phyloP scores from a whole-genome alignment of 2,888 invertebrate species.

The Lagria hirta region DNA sequence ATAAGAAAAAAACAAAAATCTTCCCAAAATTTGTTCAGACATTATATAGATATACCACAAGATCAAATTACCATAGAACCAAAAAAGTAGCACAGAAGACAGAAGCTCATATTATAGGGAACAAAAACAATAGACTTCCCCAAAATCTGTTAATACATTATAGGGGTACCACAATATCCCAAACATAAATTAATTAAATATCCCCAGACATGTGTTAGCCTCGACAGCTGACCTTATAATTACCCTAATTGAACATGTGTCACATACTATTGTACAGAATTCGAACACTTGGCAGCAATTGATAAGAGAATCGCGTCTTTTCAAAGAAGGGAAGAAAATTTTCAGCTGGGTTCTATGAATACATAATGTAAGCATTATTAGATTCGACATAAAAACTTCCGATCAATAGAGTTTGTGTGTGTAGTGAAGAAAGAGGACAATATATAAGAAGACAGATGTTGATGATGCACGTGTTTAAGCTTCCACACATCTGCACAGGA shows the following conservation, averaged over 20 bases:
- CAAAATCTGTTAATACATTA: constrained; percentile 34
- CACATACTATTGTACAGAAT: too few species aligned
- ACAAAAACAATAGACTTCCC: neutral
- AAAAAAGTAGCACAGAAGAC: too few species aligned
- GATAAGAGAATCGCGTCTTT: constrained; percentile 29
- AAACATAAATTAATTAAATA: constrained; percentile 40
- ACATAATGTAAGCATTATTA: constrained; percentile 32
- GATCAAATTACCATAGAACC: too few species aligned
- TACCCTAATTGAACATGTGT: constrained; percentile 36
- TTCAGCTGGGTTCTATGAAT: constrained; percentile 25
- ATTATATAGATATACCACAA: too few species aligned
- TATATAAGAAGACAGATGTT: constrained; percentile 30
- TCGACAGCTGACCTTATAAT: constrained; percentile 27
- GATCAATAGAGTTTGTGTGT: constrained; percentile 35
- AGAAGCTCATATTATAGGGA: too few species aligned
- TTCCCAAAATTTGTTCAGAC: too few species aligned
- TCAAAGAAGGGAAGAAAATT: too few species aligned
- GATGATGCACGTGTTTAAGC: constrained; percentile 26
- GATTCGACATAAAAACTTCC: constrained; percentile 26
- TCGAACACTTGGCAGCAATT: constrained; percentile 30
- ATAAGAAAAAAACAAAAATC: too few species aligned
- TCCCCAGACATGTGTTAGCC: constrained; percentile 35
- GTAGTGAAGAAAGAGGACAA: constrained; percentile 38
- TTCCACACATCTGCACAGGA: constrained; percentile 29
- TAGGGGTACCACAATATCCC: constrained; percentile 34